A percentile compares a stretch with the other conserved stretches of the same genome.
These are phyloP conservation scores for Trachops cirrhosus DNA, from an alignment of 2,797 vertebrate species.

Conservation along the genomic window DNA sequence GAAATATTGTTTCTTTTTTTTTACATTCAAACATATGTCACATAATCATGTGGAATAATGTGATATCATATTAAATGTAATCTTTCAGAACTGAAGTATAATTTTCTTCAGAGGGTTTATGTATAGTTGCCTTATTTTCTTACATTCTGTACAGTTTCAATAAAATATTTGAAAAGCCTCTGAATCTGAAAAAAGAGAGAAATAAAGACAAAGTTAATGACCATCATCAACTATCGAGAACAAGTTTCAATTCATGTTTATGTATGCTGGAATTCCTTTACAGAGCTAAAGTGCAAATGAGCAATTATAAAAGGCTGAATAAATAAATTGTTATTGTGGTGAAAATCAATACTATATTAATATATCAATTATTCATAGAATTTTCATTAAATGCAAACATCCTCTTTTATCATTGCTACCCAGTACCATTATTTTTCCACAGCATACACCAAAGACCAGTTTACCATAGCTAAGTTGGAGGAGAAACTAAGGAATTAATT, in stretches of 20 bases:
- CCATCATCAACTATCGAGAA: not conserved
- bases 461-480: not conserved
- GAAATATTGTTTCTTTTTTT: constrained; percentile 12
- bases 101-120: constrained; percentile 35
- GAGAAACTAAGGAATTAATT: not conserved
- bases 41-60: constrained; percentile 32
- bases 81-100: not conserved
- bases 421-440: not conserved
- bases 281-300: not conserved
- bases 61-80: constrained; percentile 21
- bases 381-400: not conserved
- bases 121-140: not conserved
- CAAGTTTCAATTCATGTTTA: constrained; percentile 19
- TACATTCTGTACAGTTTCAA: not conserved
- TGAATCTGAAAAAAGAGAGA: not conserved
- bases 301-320: not conserved
- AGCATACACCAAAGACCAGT: not conserved
- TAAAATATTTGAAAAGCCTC: not conserved
- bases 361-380: not conserved
- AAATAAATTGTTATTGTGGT: not conserved
- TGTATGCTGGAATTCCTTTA: not conserved
- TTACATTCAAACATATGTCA: constrained; percentile 18
- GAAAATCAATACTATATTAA: not conserved
- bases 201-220: constrained; percentile 2
- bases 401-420: not conserved